Evolutionary conservation across 2,113 vertebrate species (phyloP).

Genomic region (Ascaphus truei): DNA sequence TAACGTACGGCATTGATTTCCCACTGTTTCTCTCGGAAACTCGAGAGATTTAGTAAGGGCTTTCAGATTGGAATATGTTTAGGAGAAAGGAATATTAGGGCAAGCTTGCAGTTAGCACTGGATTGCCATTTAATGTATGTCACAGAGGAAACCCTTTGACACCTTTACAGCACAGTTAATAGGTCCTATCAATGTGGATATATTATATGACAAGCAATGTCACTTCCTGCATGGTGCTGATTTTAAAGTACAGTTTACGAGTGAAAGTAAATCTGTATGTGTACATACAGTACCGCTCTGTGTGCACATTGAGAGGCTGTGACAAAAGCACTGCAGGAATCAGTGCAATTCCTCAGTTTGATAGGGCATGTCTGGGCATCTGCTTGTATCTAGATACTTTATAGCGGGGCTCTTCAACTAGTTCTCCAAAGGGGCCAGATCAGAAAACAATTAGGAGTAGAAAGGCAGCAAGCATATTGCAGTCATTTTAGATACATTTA

Average conservation of each 20-base stretch:
- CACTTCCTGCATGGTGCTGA: not conserved
- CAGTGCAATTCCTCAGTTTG: too few relatives aligned
- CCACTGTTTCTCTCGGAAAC: slow-evolving; percentile 1
- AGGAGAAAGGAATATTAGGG: not conserved
- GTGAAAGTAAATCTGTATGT: not conserved
- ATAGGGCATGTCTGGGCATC: too few relatives aligned
- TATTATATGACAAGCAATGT: not conserved
- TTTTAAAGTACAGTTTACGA: not conserved
- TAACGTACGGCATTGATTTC: slow-evolving; percentile 12
- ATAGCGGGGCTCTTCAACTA: too few relatives aligned
- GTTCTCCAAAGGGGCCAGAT: too few relatives aligned
- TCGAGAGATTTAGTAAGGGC: not conserved
- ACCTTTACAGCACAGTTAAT: slow-evolving; percentile 10
- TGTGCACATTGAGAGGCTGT: too few relatives aligned
- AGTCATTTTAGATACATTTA: too few relatives aligned
- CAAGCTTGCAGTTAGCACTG: not conserved
- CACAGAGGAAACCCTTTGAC: not conserved
- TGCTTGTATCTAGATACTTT: too few relatives aligned
- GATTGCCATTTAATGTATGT: slow-evolving; percentile 4
- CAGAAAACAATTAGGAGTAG: too few relatives aligned
- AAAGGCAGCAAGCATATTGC: too few relatives aligned
- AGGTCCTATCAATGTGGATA: not conserved
- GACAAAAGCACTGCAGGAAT: too few relatives aligned
- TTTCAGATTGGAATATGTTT: slow-evolving; percentile 5
- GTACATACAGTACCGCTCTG: not conserved